Conservation (phyloP, 2,888 invertebrate genomes). For the Cantharis rustica region DNA sequence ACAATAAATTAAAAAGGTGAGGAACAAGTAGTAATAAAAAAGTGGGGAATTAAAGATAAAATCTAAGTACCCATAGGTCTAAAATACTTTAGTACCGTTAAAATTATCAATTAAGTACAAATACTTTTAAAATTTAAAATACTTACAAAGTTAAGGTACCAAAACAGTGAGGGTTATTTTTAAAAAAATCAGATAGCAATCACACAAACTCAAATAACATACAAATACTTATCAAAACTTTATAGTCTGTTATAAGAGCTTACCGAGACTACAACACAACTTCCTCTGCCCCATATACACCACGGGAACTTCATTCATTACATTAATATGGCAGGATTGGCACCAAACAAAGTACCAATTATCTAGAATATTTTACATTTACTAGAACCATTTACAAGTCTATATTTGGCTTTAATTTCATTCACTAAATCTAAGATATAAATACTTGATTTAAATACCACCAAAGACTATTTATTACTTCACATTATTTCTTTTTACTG, state of each 20-base stretch:
- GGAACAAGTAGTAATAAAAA: not conserved
- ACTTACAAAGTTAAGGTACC: not conserved
- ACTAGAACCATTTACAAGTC: constrained; percentile 30
- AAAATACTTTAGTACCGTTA: constrained; percentile 13
- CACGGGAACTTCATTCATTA: constrained; percentile 18
- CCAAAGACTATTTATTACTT: constrained; percentile 18
- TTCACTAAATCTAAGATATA: constrained; percentile 2
- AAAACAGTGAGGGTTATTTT: not conserved
- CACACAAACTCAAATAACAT: constrained; percentile 7
- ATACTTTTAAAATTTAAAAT: constrained; percentile 5
- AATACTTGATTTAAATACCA: constrained; percentile 21
- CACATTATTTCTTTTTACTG: constrained; percentile 66
- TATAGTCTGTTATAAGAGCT: not conserved
- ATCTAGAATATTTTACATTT: constrained; percentile 24
- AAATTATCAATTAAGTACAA: constrained; percentile 24
- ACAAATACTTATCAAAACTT: not conserved
- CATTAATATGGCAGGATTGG: constrained; percentile 44
- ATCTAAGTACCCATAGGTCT: not conserved
- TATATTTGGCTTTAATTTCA: constrained; percentile 27
- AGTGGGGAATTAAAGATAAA: not conserved
- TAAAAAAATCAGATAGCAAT: constrained; percentile 22
- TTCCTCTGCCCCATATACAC: constrained; percentile 6
- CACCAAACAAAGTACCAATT: constrained; percentile 30
- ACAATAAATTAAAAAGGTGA: not conserved
- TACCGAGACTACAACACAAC: not conserved